A percentile compares a stretch with the other conserved stretches of the same genome.
Conservation (phyloP, 2,113 vertebrate species). For the Vidua macroura region DNA sequence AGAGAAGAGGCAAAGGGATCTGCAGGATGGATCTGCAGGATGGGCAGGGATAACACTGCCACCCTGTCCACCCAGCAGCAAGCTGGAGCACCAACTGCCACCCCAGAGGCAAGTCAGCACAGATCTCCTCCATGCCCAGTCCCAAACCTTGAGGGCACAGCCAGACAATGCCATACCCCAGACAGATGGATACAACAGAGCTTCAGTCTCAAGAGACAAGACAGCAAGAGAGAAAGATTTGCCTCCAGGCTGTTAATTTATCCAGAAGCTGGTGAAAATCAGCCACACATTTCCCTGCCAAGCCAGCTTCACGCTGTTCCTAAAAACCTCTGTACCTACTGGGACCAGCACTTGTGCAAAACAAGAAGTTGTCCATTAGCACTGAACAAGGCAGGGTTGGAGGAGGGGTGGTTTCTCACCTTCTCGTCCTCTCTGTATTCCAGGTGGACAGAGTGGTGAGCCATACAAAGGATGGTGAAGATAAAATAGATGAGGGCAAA, state of each 20-base stretch:
- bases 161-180: background rate
- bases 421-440: conserved; percentile 87
- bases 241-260: background rate
- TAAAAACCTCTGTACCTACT: background rate
- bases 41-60: accelerated
- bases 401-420: conserved; percentile 71
- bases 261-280: background rate
- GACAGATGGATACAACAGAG: background rate
- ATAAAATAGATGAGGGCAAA: conserved; percentile 92
- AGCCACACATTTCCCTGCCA: background rate
- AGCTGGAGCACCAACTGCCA: background rate
- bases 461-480: conserved; percentile 87
- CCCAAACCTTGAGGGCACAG: background rate
- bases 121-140: background rate
- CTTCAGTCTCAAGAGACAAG: background rate
- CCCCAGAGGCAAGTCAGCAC: background rate
- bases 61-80: accelerated
- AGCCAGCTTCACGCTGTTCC: background rate
- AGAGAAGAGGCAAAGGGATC: background rate
- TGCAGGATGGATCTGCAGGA: background rate
- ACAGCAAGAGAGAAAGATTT: background rate
- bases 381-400: background rate
- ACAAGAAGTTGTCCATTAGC: background rate
- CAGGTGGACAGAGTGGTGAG: conserved; percentile 85
- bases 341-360: background rate